Conservation (phyloP, 2,888 invertebrate genomes). For the Drosophila imparisetae region DNA sequence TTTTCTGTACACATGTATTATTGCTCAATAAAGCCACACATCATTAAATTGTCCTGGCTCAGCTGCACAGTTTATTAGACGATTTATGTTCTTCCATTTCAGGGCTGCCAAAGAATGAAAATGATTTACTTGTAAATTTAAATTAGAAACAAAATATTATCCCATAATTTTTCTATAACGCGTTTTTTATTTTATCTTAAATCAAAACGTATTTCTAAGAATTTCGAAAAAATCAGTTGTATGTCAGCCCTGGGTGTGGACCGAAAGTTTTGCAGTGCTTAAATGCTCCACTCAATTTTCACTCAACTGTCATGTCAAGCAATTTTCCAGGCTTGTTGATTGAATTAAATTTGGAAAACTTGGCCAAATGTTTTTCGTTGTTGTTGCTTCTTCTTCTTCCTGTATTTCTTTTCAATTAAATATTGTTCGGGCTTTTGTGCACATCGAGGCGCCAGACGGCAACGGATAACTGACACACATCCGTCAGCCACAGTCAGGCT, state of each 20-base stretch:
- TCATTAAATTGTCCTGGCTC: slow-evolving; percentile 37
- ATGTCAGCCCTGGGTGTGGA: slow-evolving; percentile 17
- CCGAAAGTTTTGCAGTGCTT: slow-evolving; percentile 28
- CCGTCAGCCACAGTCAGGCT: slow-evolving; percentile 51
- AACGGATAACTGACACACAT: slow-evolving; percentile 50
- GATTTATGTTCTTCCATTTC: slow-evolving; percentile 26
- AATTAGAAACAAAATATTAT: neutral
- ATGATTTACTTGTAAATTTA: neutral
- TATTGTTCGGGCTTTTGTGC: slow-evolving; percentile 51
- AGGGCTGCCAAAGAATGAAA: neutral
- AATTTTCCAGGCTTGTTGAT: slow-evolving; percentile 58
- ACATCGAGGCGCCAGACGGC: slow-evolving; percentile 36
- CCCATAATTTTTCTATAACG: neutral
- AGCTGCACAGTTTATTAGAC: slow-evolving; percentile 40
- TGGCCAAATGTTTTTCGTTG: slow-evolving; percentile 50
- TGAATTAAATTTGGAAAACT: slow-evolving; percentile 69
- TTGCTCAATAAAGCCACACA: slow-evolving; percentile 24
- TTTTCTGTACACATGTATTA: slow-evolving; percentile 16
- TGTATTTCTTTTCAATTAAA: slow-evolving; percentile 75
- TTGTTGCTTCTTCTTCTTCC: slow-evolving; percentile 26
- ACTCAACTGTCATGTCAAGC: slow-evolving; percentile 44
- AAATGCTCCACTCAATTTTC: slow-evolving; percentile 53
- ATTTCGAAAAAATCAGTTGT: neutral
- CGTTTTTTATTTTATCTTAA: neutral
- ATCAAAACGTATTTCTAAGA: neutral